These are phyloP conservation scores for Brachypodius melanocephalos DNA, from an alignment of 2,113 vertebrate species.

Conservation along the genomic window DNA sequence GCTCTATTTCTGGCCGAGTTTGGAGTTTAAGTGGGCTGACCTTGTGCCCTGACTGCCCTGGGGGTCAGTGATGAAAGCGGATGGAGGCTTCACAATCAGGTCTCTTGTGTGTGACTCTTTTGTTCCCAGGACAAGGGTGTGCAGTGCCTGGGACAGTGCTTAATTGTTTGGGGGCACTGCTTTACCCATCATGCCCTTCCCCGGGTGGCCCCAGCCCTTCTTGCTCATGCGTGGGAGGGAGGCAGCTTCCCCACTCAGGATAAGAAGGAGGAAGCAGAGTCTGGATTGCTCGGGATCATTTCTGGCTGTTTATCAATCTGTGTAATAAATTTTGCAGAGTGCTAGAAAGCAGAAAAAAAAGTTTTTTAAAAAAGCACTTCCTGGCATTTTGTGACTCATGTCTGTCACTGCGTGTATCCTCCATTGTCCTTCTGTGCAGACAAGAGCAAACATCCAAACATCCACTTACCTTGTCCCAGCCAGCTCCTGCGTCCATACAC, in stretches of 20 bases:
- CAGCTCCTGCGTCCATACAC: neutral
- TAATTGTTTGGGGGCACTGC: conserved; percentile 67
- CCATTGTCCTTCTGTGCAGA: neutral
- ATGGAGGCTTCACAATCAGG: conserved; percentile 67
- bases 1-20: conserved; percentile 69
- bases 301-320: conserved; percentile 23
- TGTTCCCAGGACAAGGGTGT: conserved; percentile 60
- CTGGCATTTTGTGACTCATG: neutral
- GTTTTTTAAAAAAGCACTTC: neutral
- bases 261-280: conserved; percentile 21
- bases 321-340: neutral
- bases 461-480: neutral
- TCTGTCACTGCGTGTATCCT: neutral
- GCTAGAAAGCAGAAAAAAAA: neutral
- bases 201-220: conserved; percentile 41
- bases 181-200: conserved; percentile 62
- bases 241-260: conserved; percentile 27
- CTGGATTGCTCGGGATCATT: neutral
- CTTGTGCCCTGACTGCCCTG: conserved; percentile 69
- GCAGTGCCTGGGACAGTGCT: conserved; percentile 70
- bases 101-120: conserved; percentile 71
- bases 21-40: conserved; percentile 70
- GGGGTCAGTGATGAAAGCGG: conserved; percentile 77
- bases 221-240: conserved; percentile 62
- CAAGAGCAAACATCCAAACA: neutral